phyloP scores from a whole-genome alignment of 2,888 invertebrate genomes.

The Phytoseiulus persimilis region DNA sequence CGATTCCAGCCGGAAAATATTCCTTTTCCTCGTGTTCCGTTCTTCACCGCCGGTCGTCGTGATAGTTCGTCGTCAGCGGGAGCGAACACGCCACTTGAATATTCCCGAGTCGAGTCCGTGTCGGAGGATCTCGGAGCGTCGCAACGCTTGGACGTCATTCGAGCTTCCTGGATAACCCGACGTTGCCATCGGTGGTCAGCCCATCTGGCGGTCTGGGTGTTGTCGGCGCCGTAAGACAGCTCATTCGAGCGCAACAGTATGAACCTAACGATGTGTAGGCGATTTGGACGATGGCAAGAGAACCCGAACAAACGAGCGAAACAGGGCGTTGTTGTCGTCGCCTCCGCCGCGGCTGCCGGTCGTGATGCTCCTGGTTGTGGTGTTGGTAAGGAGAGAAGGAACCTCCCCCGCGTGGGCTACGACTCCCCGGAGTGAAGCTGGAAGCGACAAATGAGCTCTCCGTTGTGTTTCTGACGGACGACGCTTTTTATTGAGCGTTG shows the following conservation, averaged over 20 bases:
- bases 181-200: not conserved
- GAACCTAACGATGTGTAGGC: not conserved
- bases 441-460: slow-evolving; percentile 5
- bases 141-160: too few relatives aligned
- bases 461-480: slow-evolving; percentile 5
- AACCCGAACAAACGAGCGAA: not conserved
- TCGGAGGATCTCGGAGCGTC: too few relatives aligned
- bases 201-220: not conserved
- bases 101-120: too few relatives aligned
- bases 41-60: too few relatives aligned
- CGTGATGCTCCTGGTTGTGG: not conserved
- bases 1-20: too few relatives aligned
- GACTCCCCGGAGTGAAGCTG: slow-evolving; percentile 5
- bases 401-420: not conserved
- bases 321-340: not conserved
- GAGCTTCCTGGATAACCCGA: not conserved
- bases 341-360: not conserved
- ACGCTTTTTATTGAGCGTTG: not conserved
- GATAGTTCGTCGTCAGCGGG: too few relatives aligned
- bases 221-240: not conserved
- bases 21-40: too few relatives aligned
- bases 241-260: not conserved
- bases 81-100: too few relatives aligned
- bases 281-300: not conserved
- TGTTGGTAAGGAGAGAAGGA: not conserved